Conservation (phyloP, 92 coral and sea anemone species). For the Parazoanthus atlanticus region DNA sequence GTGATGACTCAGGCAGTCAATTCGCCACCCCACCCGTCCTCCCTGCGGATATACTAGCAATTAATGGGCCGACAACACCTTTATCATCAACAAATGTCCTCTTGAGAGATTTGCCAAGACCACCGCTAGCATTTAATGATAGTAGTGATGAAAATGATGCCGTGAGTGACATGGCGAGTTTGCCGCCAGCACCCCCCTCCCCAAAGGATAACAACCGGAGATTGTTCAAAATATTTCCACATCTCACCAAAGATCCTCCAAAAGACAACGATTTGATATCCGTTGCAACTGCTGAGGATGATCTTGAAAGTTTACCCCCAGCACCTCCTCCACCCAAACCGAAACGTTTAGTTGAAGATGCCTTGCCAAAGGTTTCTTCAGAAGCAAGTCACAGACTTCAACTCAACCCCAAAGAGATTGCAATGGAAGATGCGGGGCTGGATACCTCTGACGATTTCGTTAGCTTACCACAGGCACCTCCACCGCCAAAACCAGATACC, state of each 20-base stretch:
- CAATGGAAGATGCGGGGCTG: background rate
- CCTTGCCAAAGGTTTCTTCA: background rate
- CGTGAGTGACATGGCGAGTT: constrained; percentile 37
- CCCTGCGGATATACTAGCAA: background rate
- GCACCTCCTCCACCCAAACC: constrained; percentile 60
- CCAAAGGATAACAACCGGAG: constrained; percentile 40
- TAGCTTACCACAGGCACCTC: constrained; percentile 52
- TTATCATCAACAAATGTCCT: background rate
- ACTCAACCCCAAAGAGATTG: background rate
- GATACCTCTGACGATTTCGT: constrained; percentile 62
- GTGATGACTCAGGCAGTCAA: constrained; percentile 17
- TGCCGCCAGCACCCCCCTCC: constrained; percentile 52
- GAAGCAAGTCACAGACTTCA: background rate
- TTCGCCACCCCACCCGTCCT: background rate
- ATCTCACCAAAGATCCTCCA: constrained; percentile 33
- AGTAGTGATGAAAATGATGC: background rate
- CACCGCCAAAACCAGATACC: constrained; percentile 19
- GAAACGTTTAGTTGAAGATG: constrained; percentile 10
- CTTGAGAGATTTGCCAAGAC: background rate
- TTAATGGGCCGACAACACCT: background rate
- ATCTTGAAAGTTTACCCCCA: constrained; percentile 58
- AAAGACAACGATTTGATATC: constrained; percentile 5
- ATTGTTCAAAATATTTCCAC: constrained; percentile 23
- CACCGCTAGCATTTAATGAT: constrained; percentile 11
- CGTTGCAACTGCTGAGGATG: constrained; percentile 24